Base-by-base conservation (phyloP, 1,140 invertebrate species). In the Aphis gossypii region DNA sequence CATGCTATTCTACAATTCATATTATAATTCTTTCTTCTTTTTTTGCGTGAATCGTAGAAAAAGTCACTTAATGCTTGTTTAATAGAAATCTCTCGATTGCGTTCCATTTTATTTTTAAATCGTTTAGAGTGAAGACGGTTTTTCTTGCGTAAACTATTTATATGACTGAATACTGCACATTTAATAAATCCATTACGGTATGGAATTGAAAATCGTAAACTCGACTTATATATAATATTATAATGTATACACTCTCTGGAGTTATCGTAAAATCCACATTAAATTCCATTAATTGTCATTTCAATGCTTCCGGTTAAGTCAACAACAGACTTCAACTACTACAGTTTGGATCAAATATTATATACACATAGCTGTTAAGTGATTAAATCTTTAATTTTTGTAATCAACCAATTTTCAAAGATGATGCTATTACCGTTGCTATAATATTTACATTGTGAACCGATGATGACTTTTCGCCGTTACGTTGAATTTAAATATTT, bases 201-300 rank as follows among this genome's bases (percentile, higher is more conserved):
- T 44, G 83, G 38, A 86, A 86, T 86, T 86, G 83, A 86, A 86
- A 86, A 86, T 41, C 41, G 83, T 86, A 86, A 86, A 44, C 21
- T 44, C 25, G 2, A 86, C 30, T 68, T n/a, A 76, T n/a, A n/a
- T 4, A n/a, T 76, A 76, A 76, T n/a, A n/a, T 76, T n/a, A n/a
- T 86, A 25, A 41, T 44, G 38, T 44, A 46, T 86, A 86, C 7
- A 83, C 82, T 41, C 1, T 83, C 35, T 38, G 21, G 20, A 41
- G 18, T 8, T 83, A 41, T 38, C 82, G 82, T 83, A 35, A 21
- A 38, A 35, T 35, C 21, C 82, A 41, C 82, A 41, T 83, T 83
- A 83, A 41, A 41, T 83, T 41, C 82, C 82, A 41, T 41, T 41
- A 41, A 83, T 83, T 83, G 82, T 23, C 35, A 23, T 83, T 41